Percentiles rank a stretch among this genome's conserved stretches.
phyloP scores from a whole-genome alignment of 2,888 invertebrate species.

The Scaptodrosophila latifasciaeformis region DNA sequence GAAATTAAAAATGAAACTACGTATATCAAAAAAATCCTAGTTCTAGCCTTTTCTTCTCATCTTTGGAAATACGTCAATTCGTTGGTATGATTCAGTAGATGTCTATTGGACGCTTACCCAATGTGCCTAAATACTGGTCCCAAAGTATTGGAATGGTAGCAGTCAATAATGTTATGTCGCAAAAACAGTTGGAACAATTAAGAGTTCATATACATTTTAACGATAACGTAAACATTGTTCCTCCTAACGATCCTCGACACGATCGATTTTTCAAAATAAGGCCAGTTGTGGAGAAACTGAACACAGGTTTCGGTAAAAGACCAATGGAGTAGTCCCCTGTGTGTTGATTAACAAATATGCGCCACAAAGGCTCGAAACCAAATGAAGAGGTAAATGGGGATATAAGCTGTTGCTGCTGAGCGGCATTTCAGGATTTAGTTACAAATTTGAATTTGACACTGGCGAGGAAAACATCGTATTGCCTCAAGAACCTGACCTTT shows the following conservation, averaged over 20 bases:
- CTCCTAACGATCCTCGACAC: constrained; percentile 10
- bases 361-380: constrained; percentile 24
- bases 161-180: constrained; percentile 4
- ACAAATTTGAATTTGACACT: constrained; percentile 29
- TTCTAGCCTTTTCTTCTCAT: neutral
- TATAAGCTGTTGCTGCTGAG: constrained; percentile 40
- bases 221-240: constrained; percentile 4
- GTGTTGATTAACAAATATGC: constrained; percentile 30
- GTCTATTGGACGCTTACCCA: neutral
- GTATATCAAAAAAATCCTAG: neutral
- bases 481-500: too few species aligned
- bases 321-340: constrained; percentile 26
- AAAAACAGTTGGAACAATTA: too few species aligned
- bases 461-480: too few species aligned
- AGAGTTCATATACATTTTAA: constrained; percentile 9
- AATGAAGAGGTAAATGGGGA: constrained; percentile 42
- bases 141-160: constrained; percentile 1
- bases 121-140: constrained; percentile 4
- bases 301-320: constrained; percentile 17
- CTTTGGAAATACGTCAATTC: constrained; percentile 4
- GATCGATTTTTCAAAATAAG: constrained; percentile 30
- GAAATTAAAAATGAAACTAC: neutral
- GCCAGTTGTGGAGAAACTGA: constrained; percentile 19
- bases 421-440: constrained; percentile 36
- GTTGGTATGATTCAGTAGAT: too few species aligned